Conservation (phyloP, 2,888 invertebrate genomes). For the Nipponacmea schrenckii region DNA sequence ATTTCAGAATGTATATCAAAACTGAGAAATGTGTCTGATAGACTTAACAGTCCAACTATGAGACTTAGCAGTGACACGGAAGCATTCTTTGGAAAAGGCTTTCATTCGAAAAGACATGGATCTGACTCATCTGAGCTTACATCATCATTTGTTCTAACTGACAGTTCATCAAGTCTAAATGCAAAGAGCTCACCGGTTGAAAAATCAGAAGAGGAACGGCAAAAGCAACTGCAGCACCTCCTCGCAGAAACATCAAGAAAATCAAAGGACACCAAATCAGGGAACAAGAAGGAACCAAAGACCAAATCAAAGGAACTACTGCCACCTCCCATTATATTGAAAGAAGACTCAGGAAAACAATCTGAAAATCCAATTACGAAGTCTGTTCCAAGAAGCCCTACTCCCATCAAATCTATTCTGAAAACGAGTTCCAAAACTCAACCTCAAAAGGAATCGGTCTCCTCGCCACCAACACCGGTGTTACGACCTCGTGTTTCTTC, state of each 20-base stretch:
- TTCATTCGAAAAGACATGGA: slow-evolving; percentile 11
- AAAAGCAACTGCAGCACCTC: slow-evolving; percentile 40
- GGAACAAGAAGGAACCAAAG: slow-evolving; percentile 7
- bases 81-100: slow-evolving; percentile 22
- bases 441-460: not conserved
- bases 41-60: slow-evolving; percentile 56
- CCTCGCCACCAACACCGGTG: not conserved
- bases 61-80: slow-evolving; percentile 21
- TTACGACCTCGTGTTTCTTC: not conserved
- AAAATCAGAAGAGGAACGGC: slow-evolving; percentile 37
- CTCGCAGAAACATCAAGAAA: slow-evolving; percentile 42
- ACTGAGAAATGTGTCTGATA: slow-evolving; percentile 59
- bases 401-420: not conserved
- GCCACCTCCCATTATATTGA: not conserved
- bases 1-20: slow-evolving; percentile 65
- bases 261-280: slow-evolving; percentile 32
- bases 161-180: slow-evolving; percentile 7
- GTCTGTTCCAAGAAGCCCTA: not conserved
- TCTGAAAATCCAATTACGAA: not conserved
- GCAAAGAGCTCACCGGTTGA: not conserved
- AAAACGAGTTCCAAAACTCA: not conserved
- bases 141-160: not conserved
- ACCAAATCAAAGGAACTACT: not conserved
- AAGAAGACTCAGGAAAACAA: not conserved
- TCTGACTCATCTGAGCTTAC: slow-evolving; percentile 15